Base-by-base conservation (phyloP, 2,888 invertebrate genomes). In the Eilema depressum region DNA sequence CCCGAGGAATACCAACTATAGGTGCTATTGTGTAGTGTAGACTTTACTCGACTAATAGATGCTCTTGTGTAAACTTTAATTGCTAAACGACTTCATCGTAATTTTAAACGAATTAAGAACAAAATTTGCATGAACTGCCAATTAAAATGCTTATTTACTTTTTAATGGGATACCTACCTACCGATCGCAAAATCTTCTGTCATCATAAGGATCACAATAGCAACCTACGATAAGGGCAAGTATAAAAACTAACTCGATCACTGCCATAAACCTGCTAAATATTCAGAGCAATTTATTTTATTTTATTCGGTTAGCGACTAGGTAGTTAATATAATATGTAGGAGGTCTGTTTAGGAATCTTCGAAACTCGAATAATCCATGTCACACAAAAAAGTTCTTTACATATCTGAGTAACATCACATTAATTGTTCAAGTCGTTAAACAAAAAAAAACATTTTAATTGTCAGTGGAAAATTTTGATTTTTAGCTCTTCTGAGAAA, bases 401-500 rank as follows among this genome's bases (percentile, higher is more conserved):
- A 63, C 17, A 12, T 7, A 12, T 25, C 3, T 10, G 11, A 20
- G 11, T 11, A 17, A 41, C 41, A 63, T 20, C 4, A 41, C 8
- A 30, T 30, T 61, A n/a, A 10, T 25, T 30, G 33, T 23, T 20
- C 17, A 53, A 20, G 53, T n/a, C 53, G 20, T 53, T 53, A n/a
- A 53, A 26, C 23, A 62, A 62, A 61, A 63, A 41, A 63, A 25
- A 63, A 37, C 37, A 37, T n/a, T 17, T 1, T 37, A 62, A 41
- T 37, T 63, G 41, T 37, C 65, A 23, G 2, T 53, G 25, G 25
- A 63, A 65, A 5, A 56, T 56, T 64, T 56, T 66, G 61, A 57
- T 28, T 85, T 84, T 84, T 37, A 41, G 37, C n/a, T 30, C 1
- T 61, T n/a, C n/a, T 28, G 17, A 11, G 17, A 63, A 84, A 83